Evolutionary conservation across 2,797 vertebrate genomes (phyloP), one percentile per base, ranked within the genome.

Genomic region (Telmatherina bonti): DNA sequence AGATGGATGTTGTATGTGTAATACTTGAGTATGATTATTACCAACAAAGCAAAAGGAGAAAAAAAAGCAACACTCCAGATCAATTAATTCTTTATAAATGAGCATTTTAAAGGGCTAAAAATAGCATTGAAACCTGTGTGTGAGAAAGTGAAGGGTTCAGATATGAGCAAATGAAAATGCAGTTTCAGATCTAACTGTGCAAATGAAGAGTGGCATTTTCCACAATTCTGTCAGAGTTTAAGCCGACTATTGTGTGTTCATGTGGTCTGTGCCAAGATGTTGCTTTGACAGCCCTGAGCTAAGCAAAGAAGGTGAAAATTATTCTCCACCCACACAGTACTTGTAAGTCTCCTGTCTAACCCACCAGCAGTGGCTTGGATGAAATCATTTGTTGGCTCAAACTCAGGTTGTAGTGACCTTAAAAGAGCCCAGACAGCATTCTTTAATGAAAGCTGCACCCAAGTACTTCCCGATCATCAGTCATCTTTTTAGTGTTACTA

Each of bases 271-370:
- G 84, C 73, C 65, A 74, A 72, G 65, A 66, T 78, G 76, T 82
- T 85, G 77, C 76, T 84, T 83, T 88, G 71, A 78, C 83, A 86
- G 81, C 78, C 72, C 3, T 33, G 4, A 72, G 84, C 81, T 77
- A 83, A 78, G 72, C 72, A 76, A 82, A 72, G 65, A 89, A 88
- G 76, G 88, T 89, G 87, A 85, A 77, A 89, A 88, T 85, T 85
- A 82, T 85, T 89, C 73, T 59, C 63, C 74, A 54, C 86, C 87
- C 83, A 91, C 79, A 38, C 85, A 74, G 56, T 72, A 85, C 82
- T 90, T 86, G 76, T 51, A 80, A 67, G 73, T 81, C 62, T 79
- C 79, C 85, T 85, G 83, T 89, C 84, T 89, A 84, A 87, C 85
- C 64, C 72, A 73, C 41, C 70, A 72, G 84, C 74, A 72, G 51